Base-by-base conservation (phyloP, 1,140 invertebrate genomes). In the Bombus vancouverensis region DNA sequence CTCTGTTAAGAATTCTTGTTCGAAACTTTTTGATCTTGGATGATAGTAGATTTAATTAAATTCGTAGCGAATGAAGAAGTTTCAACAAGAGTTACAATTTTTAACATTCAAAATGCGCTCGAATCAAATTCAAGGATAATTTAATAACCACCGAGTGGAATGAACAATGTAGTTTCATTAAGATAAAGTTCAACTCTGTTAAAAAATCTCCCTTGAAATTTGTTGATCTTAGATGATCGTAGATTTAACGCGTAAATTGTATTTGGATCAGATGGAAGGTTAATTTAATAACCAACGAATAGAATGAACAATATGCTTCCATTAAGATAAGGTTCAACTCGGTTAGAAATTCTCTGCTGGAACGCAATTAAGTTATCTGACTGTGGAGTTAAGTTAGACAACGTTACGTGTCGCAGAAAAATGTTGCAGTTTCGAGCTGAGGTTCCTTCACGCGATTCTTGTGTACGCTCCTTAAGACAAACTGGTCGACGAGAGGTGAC, bases 401-500 rank as follows among this genome's bases (percentile, higher is more conserved):
- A n/a, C 18, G 42, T 62, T 81, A 37, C 75, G 47, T 44, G 47
- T 32, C 13, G 42, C 22, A 28, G 77, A 66, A 81, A 85, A 85
- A 85, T 85, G 62, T 73, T 34, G 28, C 28, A n/a, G 15, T 12
- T 4, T 12, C n/a, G 37, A 37, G 47, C n/a, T 32, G 6, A 32
- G 59, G 12, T 57, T 57, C 53, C 70, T 72, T 47, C 68, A n/a
- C 68, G 68, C 53, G n/a, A 65, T 39, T 37, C n/a, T 44, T 71
- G 75, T 75, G 75, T 72, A 76, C 70, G 28, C 59, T 75, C 62
- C 77, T 82, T 85, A 88, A 91, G 88, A 90, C 83, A 88, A 87
- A 86, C 79, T 89, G 85, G 87, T 71, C 80, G 82, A 87, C 80
- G 78, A 87, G 84, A 88, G 86, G 89, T 85, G 91, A 92, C 91